phyloP scores from a whole-genome alignment of 2,888 invertebrate genomes.

The Chalcis sispes region DNA sequence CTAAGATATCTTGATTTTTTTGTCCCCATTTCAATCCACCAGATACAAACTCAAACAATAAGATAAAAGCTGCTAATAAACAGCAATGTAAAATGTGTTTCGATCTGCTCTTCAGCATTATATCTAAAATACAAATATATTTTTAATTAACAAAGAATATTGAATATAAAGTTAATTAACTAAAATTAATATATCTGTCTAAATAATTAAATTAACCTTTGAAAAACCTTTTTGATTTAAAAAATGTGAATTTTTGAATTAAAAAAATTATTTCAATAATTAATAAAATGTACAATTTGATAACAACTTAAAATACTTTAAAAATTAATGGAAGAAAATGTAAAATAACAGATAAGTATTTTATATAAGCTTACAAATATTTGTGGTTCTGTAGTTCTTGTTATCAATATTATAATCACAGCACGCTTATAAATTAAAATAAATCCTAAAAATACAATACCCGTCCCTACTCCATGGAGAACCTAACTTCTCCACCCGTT shows the following conservation, averaged over 20 bases:
- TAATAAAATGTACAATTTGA: no score
- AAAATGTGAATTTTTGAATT: no score
- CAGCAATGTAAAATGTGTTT: slow-evolving; percentile 90
- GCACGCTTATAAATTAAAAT: slow-evolving; percentile 42
- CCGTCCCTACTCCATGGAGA: slow-evolving; percentile 27
- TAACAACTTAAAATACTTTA: not conserved
- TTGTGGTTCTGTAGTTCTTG: slow-evolving; percentile 6
- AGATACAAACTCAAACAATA: slow-evolving; percentile 81
- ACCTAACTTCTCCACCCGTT: slow-evolving; percentile 10
- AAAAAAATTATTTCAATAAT: no score
- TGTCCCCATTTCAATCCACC: slow-evolving; percentile 69
- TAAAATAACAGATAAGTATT: not conserved
- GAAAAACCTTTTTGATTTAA: no score
- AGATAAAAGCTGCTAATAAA: slow-evolving; percentile 85
- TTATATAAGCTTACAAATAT: not conserved
- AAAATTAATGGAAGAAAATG: not conserved
- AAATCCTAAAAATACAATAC: slow-evolving; percentile 19
- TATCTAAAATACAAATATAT: slow-evolving; percentile 60
- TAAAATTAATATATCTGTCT: not conserved
- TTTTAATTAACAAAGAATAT: not conserved
- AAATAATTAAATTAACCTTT: not conserved
- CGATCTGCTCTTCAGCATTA: slow-evolving; percentile 81
- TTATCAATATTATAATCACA: slow-evolving; percentile 38
- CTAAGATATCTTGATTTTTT: slow-evolving; percentile 79
- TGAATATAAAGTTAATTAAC: not conserved